phyloP scores from a whole-genome alignment of 2,888 invertebrate species.

The Tridacna crocea region DNA sequence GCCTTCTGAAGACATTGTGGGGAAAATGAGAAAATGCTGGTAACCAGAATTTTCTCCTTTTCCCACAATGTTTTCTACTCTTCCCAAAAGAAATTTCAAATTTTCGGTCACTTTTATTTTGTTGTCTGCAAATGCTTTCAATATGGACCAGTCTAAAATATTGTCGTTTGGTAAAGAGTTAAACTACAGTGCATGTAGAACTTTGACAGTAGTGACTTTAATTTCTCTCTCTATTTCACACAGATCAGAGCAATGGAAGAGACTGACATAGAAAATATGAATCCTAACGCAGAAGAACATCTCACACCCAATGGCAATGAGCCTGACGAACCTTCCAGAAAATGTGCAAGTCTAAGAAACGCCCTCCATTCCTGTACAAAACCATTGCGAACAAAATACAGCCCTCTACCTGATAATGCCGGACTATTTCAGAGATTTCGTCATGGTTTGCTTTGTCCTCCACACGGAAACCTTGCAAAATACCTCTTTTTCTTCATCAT shows the following conservation, averaged over 20 bases:
- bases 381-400: conserved; percentile 71
- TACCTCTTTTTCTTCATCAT: conserved; percentile 70
- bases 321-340: conserved; percentile 23
- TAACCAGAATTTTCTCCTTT: too few species aligned
- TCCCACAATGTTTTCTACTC: too few species aligned
- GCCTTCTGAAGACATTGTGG: too few species aligned
- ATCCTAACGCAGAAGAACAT: conserved; percentile 7
- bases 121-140: too few species aligned
- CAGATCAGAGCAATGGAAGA: conserved; percentile 1
- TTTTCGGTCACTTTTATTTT: too few species aligned
- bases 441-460: conserved; percentile 80
- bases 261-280: conserved; percentile 25
- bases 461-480: conserved; percentile 84
- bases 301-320: not conserved
- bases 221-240: not conserved
- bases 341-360: conserved; percentile 60
- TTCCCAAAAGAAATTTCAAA: too few species aligned
- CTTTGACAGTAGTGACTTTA: not conserved
- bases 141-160: too few species aligned
- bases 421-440: conserved; percentile 62
- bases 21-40: too few species aligned
- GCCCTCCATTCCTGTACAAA: conserved; percentile 60
- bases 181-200: too few species aligned
- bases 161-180: too few species aligned
- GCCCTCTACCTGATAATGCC: conserved; percentile 73